Base-by-base conservation (phyloP, 2,888 invertebrate species). In the Amblyteles armatorius region DNA sequence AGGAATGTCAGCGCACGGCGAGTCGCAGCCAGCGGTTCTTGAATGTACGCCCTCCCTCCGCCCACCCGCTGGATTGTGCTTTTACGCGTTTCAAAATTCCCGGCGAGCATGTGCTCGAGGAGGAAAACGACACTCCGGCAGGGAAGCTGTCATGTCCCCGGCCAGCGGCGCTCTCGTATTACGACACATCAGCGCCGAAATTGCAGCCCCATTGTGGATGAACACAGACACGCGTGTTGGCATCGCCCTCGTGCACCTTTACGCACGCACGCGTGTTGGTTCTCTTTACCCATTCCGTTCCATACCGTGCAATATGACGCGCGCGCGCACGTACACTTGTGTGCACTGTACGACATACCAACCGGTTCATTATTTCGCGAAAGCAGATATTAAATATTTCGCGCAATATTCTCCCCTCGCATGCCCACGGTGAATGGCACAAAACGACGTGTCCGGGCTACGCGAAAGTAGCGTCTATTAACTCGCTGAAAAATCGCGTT, bases 341-440 rank as follows among this genome's bases (percentile, higher is more conserved):
- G 11, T n/a, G 29, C n/a, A 33, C 33, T 36, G 50, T 6, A 57
- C 22, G 22, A 22, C 16, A 22, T 19, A 26, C 40, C 7, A 4
- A 72, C 5, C 5, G 40, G 22, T 72, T 72, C 2, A 44, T 73
- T 73, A 73, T 73, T 73, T 29, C 44, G 16, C 29, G n/a, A 60
- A 29, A 16, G 16, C 63, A 63, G 74, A 55, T 74, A 81, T 81
- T 68, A 81, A 81, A 81, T 57, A 81, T 81, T 74, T 73, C 36
- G 44, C 13, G 55, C 57, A 67, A 80, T 79, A 80, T 67, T 73
- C 67, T 73, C 36, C 65, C 52, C 65, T 33, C 57, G 19, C 55
- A 36, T 19, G 19, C 33, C 29, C 33, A 29, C 2, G 63, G 63
- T 16, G 29, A 33, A 63, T 16, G 63, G 29, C 29, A 33, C 40